These are phyloP conservation scores for Falco berigora DNA, from an alignment of 2,797 vertebrate species.

Conservation along the genomic window DNA sequence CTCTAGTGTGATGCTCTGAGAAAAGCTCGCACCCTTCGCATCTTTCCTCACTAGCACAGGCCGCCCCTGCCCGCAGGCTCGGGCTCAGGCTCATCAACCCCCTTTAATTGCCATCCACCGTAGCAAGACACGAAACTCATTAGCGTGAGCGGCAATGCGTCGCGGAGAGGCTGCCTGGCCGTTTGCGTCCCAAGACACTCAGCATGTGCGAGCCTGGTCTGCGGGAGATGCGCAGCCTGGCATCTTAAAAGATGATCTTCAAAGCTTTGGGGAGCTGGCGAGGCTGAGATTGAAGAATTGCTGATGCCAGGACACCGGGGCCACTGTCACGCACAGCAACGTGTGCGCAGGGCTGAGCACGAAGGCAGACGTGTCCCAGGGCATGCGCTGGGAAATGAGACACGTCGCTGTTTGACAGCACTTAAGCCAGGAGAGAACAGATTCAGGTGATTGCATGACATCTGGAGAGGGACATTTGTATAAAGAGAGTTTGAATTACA, in stretches of 20 bases:
- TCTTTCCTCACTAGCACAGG: background rate
- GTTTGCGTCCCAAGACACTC: background rate
- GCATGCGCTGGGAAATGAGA: accelerated
- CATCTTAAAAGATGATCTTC: background rate
- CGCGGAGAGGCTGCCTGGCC: background rate
- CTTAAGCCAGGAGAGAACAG: background rate
- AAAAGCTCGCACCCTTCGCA: background rate
- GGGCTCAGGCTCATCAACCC: background rate
- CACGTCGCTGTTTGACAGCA: accelerated
- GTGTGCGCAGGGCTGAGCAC: accelerated
- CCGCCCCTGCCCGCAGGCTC: background rate
- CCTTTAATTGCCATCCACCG: background rate
- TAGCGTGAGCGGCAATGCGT: background rate
- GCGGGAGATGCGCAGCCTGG: background rate
- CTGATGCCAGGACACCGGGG: accelerated
- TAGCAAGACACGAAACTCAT: background rate
- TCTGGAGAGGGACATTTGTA: background rate
- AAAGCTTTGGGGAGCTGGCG: background rate
- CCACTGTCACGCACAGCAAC: accelerated
- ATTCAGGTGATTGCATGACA: background rate
- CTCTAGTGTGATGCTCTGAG: constrained; percentile 49
- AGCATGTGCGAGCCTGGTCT: accelerated
- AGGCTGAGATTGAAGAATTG: background rate
- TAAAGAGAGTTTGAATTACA: background rate
- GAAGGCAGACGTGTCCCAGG: background rate